phyloP scores from a whole-genome alignment of 2,113 vertebrate species.

The Brienomyrus brachyistius region DNA sequence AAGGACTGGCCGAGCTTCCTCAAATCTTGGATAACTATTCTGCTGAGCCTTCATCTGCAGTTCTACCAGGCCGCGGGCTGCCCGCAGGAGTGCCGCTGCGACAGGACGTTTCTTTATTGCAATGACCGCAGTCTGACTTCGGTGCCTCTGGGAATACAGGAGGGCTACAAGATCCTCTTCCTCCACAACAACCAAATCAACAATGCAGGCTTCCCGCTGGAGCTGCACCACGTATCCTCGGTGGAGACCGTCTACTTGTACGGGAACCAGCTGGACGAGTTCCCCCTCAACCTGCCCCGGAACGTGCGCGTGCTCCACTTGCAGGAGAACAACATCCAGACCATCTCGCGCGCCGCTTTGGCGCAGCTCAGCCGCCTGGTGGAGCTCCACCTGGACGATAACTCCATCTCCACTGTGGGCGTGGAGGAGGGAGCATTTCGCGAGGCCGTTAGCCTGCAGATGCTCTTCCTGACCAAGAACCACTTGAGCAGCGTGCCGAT shows the following conservation, averaged over 20 bases:
- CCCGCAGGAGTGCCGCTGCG: conserved; percentile 88
- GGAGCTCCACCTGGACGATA: conserved; percentile 93
- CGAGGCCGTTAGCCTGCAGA: conserved; percentile 86
- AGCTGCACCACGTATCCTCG: conserved; percentile 83
- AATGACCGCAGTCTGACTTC: conserved; percentile 97
- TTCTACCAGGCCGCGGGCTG: conserved; percentile 70
- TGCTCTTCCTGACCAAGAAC: conserved; percentile 95
- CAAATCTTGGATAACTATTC: conserved; percentile 79
- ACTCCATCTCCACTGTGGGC: conserved; percentile 94
- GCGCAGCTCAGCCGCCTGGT: conserved; percentile 84
- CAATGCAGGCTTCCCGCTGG: conserved; percentile 93
- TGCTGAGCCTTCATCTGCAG: conserved; percentile 80
- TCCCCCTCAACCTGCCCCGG: conserved; percentile 92
- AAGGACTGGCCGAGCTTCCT: conserved; percentile 73
- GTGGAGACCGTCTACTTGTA: conserved; percentile 92
- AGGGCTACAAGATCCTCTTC: conserved; percentile 90
- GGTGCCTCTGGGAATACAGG: conserved; percentile 94
- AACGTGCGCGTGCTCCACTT: conserved; percentile 86
- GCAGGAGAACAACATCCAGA: conserved; percentile 98
- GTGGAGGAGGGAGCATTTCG: conserved; percentile 93
- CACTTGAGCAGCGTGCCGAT: conserved; percentile 93
- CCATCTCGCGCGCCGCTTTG: conserved; percentile 87
- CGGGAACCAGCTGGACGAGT: conserved; percentile 94
- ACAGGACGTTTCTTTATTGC: conserved; percentile 91
- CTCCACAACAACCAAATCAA: conserved; percentile 99